A percentile compares a stretch with the other conserved stretches of the same genome.
phyloP scores from a whole-genome alignment of 2,113 vertebrate genomes.

The Halcyon senegalensis region DNA sequence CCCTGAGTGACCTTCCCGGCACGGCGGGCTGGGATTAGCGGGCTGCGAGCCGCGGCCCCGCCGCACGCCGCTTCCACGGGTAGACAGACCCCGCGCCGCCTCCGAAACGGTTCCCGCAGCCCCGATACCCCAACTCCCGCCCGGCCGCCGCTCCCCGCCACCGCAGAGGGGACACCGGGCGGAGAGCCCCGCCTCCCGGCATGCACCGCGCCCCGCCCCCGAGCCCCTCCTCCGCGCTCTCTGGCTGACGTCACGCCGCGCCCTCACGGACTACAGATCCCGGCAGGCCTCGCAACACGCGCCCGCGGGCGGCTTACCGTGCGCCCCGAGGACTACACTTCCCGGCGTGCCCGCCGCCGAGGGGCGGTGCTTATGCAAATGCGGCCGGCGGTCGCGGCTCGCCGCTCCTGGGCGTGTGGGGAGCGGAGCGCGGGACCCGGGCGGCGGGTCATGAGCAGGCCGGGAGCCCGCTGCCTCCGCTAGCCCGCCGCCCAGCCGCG shows the following conservation, averaged over 20 bases:
- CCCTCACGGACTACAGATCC: background rate
- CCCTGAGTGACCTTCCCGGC: background rate
- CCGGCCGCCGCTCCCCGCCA: background rate
- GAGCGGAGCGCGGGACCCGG: background rate
- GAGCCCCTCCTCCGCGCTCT: background rate
- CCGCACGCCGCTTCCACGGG: background rate
- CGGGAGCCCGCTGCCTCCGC: background rate
- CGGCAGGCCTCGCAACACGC: background rate
- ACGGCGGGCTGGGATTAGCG: too few relatives aligned
- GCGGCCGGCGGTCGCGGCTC: background rate
- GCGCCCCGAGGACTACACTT: background rate
- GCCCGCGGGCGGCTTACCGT: background rate
- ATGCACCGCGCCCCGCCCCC: background rate
- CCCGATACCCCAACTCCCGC: too few relatives aligned
- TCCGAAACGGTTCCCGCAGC: too few relatives aligned
- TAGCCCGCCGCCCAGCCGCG: background rate
- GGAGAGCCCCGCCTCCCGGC: background rate
- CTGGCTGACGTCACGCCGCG: accelerated
- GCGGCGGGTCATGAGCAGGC: background rate
- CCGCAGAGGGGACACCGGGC: accelerated
- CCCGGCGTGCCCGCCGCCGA: background rate
- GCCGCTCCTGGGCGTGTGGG: background rate
- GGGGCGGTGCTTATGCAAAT: background rate
- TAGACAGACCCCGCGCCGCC: too few relatives aligned
- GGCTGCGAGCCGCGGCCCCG: too few relatives aligned